phyloP scores from a whole-genome alignment of 2,797 vertebrate genomes.

The Thripadectes ignobilis region DNA sequence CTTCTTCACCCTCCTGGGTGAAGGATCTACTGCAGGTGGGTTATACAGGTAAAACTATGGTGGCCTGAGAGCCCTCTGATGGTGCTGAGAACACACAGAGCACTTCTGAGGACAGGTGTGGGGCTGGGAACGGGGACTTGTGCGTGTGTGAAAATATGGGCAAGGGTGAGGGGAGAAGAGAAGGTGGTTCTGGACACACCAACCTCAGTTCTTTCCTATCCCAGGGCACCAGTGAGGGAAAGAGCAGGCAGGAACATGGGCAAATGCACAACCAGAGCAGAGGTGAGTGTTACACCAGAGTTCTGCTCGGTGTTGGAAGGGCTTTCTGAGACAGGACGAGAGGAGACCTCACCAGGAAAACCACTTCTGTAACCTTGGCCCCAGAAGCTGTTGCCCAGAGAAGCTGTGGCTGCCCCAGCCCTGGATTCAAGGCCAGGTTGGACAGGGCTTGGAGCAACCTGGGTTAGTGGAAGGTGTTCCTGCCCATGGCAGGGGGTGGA shows the following conservation, averaged over 20 bases:
- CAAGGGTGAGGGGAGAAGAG: background rate
- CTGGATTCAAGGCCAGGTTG: background rate
- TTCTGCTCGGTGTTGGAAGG: too few species aligned
- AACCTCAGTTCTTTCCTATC: background rate
- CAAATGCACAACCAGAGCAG: background rate
- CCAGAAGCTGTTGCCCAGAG: background rate
- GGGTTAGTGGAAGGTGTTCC: background rate
- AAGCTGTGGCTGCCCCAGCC: background rate
- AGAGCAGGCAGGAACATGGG: background rate
- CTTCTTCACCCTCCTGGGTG: background rate
- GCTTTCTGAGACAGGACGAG: too few species aligned
- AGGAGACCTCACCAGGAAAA: too few species aligned
- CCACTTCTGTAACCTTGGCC: too few species aligned
- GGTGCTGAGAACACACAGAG: background rate
- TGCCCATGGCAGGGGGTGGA: background rate
- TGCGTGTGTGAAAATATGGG: background rate
- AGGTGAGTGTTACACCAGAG: background rate
- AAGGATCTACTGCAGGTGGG: background rate
- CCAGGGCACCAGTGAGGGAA: background rate
- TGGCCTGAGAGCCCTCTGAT: background rate
- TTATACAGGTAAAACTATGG: background rate
- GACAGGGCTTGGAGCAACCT: rapidly evolving
- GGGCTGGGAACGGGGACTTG: background rate
- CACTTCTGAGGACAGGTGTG: background rate
- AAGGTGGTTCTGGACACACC: background rate